Evolutionary conservation across 2,888 invertebrate species (phyloP).

Genomic region (Netelia melanura): DNA sequence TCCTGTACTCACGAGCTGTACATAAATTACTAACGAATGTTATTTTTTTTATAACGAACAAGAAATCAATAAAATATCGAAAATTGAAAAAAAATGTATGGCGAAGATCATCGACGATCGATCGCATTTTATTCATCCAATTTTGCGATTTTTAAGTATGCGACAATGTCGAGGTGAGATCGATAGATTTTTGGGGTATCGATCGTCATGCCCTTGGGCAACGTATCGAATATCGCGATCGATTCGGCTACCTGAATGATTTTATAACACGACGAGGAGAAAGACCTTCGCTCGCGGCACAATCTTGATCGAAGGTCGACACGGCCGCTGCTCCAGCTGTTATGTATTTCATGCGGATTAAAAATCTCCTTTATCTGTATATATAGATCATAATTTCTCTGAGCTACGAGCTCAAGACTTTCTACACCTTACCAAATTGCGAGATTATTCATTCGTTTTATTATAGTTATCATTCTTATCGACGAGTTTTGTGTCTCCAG

Average conservation of each 20-base stretch:
- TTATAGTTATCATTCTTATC: background rate
- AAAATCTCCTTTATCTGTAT: background rate
- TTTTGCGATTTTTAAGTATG: background rate
- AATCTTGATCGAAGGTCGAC: constrained; percentile 59
- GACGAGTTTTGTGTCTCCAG: background rate
- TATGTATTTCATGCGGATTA: constrained; percentile 27
- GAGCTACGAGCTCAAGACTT: constrained; percentile 22
- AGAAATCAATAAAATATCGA: constrained; percentile 14
- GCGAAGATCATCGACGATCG: background rate
- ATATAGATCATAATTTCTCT: constrained; percentile 15
- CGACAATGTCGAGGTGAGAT: background rate
- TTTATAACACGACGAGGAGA: constrained; percentile 35
- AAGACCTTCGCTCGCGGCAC: constrained; percentile 56
- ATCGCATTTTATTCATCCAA: background rate
- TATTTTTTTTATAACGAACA: constrained; percentile 58
- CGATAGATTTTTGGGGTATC: constrained; percentile 13
- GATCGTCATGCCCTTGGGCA: constrained; percentile 10
- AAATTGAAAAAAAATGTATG: background rate
- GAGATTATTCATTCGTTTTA: constrained; percentile 32
- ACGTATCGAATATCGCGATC: constrained; percentile 41
- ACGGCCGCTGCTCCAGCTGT: constrained; percentile 17
- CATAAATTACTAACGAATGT: constrained; percentile 57
- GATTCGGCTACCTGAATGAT: constrained; percentile 24
- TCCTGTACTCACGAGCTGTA: constrained; percentile 59
- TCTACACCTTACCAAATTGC: constrained; percentile 26